A percentile compares a stretch with the other conserved stretches of the same genome.
These are phyloP conservation scores for Hirudo medicinalis DNA, from an alignment of 1,140 invertebrate genomes.

Conservation along the genomic window DNA sequence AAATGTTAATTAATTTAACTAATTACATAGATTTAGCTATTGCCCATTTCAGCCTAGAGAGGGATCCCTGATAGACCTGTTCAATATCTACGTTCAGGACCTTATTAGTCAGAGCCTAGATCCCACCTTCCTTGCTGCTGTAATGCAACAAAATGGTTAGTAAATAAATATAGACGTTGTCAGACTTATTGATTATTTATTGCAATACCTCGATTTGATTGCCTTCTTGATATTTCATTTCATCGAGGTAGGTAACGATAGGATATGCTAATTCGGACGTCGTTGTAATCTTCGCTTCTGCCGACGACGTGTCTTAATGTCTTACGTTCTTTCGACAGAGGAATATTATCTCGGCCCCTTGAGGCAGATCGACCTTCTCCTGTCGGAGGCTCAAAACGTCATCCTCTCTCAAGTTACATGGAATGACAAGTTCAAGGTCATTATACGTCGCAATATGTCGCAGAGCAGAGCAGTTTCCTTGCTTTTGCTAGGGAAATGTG, in stretches of 20 bases:
- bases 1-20: neutral
- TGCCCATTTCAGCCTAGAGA: conserved; percentile 30
- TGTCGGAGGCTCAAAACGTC: conserved; percentile 5
- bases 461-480: too few relatives aligned
- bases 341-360: conserved; percentile 17
- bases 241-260: too few relatives aligned
- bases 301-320: too few relatives aligned
- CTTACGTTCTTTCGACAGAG: neutral
- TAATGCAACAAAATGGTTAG: conserved; percentile 29
- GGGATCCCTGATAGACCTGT: conserved; percentile 37
- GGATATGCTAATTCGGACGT: too few relatives aligned
- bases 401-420: conserved; percentile 7
- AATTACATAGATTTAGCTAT: neutral
- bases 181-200: too few relatives aligned
- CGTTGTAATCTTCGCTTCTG: too few relatives aligned
- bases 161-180: neutral
- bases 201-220: too few relatives aligned
- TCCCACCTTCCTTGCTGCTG: conserved; percentile 30
- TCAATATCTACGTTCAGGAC: conserved; percentile 38
- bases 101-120: conserved; percentile 36
- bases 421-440: conserved; percentile 15
- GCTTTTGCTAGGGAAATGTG: too few relatives aligned
- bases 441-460: neutral
- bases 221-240: too few relatives aligned
- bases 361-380: conserved; percentile 13